A percentile compares a stretch with the other conserved stretches of the same genome.
These are phyloP conservation scores for Urocolius indicus DNA, from an alignment of 2,113 vertebrate species.

Conservation along the genomic window DNA sequence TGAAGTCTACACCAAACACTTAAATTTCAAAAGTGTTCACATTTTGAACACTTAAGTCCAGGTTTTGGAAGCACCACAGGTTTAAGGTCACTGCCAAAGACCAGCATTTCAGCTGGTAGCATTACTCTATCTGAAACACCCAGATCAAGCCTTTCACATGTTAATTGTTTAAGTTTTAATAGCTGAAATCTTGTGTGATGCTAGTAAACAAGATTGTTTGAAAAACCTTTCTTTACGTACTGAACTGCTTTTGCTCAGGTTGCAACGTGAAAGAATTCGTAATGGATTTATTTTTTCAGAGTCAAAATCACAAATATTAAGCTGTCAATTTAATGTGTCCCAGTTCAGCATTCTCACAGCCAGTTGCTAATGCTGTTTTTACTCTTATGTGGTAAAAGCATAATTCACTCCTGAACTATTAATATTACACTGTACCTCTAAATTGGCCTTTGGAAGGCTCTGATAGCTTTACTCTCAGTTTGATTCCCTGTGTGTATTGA, in stretches of 20 bases:
- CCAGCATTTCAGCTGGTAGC: neutral
- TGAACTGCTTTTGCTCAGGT: slow-evolving; percentile 22
- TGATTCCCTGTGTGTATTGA: neutral
- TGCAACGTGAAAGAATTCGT: slow-evolving; percentile 48
- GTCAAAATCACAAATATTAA: slow-evolving; percentile 65
- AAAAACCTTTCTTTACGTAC: slow-evolving; percentile 6
- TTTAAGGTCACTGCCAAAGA: neutral
- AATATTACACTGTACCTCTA: slow-evolving; percentile 9
- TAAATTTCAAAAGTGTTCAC: neutral
- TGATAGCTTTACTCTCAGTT: neutral
- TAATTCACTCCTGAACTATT: slow-evolving; percentile 50
- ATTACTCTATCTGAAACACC: neutral
- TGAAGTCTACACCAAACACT: neutral
- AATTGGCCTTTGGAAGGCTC: slow-evolving; percentile 28
- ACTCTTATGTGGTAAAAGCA: slow-evolving; percentile 9
- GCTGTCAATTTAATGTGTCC: slow-evolving; percentile 32
- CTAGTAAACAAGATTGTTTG: neutral
- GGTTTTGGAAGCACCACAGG: neutral
- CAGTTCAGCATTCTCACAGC: neutral
- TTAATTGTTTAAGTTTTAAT: slow-evolving; percentile 35
- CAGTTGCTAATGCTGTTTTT: slow-evolving; percentile 50
- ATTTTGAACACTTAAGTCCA: neutral
- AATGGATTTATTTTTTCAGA: slow-evolving; percentile 15
- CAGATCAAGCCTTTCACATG: slow-evolving; percentile 12
- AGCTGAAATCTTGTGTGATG: neutral